A percentile compares a stretch with the other conserved stretches of the same genome.
Conservation (phyloP, 2,888 invertebrate species). For the Synanthedon tipuliformis region DNA sequence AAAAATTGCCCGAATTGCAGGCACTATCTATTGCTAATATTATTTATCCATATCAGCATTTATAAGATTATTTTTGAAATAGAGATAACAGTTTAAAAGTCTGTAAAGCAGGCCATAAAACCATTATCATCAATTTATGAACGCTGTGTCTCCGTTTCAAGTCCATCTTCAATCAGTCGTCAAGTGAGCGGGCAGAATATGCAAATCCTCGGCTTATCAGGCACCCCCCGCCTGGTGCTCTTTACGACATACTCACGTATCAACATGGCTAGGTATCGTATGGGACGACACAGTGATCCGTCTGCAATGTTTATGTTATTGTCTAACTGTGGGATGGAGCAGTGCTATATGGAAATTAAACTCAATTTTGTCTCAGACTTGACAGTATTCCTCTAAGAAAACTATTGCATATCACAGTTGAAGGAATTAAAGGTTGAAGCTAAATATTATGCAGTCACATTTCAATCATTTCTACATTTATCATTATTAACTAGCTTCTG, state of each 20-base stretch:
- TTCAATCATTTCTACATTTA: too few species aligned
- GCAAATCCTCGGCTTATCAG: neutral
- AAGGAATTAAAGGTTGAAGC: too few species aligned
- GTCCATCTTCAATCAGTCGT: neutral
- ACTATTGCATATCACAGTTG: too few species aligned
- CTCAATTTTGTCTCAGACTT: neutral
- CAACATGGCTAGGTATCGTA: neutral
- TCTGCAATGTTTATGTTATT: slow-evolving; percentile 2
- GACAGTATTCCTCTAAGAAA: too few species aligned
- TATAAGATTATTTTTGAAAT: too few species aligned
- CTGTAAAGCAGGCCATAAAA: too few species aligned
- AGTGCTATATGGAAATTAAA: neutral
- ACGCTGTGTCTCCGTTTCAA: neutral
- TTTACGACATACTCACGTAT: neutral
- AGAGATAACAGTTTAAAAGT: too few species aligned
- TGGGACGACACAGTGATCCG: slow-evolving; percentile 1
- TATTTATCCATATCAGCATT: too few species aligned
- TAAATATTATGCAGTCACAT: too few species aligned
- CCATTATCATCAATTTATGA: neutral
- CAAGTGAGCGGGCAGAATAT: neutral
- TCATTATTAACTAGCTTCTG: too few species aligned
- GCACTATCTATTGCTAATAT: too few species aligned
- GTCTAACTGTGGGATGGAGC: neutral
- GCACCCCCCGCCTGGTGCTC: neutral
- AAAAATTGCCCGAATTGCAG: too few species aligned